A percentile compares a stretch with the other conserved stretches of the same genome.
phyloP scores from a whole-genome alignment of 1,140 invertebrate genomes.

The Rhizoglyphus robini region DNA sequence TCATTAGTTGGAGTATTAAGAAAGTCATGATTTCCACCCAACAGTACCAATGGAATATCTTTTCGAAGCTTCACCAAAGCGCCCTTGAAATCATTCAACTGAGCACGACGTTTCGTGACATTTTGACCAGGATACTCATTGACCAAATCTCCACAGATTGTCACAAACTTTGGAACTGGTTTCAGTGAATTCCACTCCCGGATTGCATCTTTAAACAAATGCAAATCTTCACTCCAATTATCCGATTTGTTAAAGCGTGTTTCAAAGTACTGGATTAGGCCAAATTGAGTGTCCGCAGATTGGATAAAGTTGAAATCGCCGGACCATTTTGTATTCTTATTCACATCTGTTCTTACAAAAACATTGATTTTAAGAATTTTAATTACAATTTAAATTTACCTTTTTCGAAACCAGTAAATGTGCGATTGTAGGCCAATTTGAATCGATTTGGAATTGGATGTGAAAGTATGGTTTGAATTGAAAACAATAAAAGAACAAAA shows the following conservation, averaged over 20 bases:
- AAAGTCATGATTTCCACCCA: slow-evolving; percentile 46
- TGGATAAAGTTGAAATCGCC: slow-evolving; percentile 39
- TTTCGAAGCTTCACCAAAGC: slow-evolving; percentile 36
- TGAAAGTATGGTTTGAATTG: no score
- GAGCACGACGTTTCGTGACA: neutral
- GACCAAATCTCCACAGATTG: slow-evolving; percentile 44
- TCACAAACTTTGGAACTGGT: slow-evolving; percentile 39
- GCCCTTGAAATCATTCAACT: slow-evolving; percentile 33
- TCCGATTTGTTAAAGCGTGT: slow-evolving; percentile 33
- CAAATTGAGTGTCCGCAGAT: slow-evolving; percentile 42
- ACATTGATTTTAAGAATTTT: no score
- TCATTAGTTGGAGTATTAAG: slow-evolving; percentile 38
- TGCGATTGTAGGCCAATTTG: no score
- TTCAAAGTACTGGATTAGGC: slow-evolving; percentile 37
- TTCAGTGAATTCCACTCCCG: slow-evolving; percentile 34
- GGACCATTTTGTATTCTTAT: slow-evolving; percentile 28
- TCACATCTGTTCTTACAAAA: neutral
- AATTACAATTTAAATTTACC: no score
- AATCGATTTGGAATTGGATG: no score
- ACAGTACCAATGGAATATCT: slow-evolving; percentile 40
- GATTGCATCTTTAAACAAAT: slow-evolving; percentile 33
- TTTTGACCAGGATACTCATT: slow-evolving; percentile 38
- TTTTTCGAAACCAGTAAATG: no score
- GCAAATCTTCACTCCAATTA: slow-evolving; percentile 40
- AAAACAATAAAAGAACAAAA: no score